Percentiles rank a stretch among this genome's conserved stretches.
Evolutionary conservation across 2,113 vertebrate species (phyloP).

Genomic region (Cyanoramphus novaezelandiae): DNA sequence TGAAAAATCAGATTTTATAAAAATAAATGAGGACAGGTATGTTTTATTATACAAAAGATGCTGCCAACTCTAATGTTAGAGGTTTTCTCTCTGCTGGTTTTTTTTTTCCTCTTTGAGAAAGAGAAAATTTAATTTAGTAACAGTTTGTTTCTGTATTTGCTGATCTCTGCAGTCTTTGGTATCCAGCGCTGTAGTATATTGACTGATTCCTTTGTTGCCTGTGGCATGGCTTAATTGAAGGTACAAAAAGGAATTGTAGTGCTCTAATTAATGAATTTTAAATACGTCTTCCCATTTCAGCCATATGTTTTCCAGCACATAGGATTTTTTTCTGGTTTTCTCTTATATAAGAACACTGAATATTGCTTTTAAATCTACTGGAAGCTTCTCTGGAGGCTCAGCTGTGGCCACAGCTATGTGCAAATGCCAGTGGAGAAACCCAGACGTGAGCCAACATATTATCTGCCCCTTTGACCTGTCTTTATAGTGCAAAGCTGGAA

Average conservation of each 20-base stretch:
- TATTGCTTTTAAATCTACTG: not conserved
- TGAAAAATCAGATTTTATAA: not conserved
- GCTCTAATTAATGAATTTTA: not conserved
- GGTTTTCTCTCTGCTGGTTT: not conserved
- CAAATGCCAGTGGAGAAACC: not conserved
- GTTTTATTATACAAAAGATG: not conserved
- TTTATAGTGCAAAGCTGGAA: not conserved
- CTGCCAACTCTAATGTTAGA: not conserved
- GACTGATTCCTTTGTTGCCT: not conserved
- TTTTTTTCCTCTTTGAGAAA: not conserved
- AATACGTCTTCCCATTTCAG: not conserved
- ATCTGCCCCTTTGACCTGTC: not conserved
- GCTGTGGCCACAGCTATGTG: not conserved
- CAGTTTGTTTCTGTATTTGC: not conserved
- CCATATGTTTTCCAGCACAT: not conserved
- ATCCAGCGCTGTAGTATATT: not conserved
- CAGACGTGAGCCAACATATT: rapidly evolving
- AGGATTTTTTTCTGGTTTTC: not conserved
- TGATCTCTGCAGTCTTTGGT: not conserved
- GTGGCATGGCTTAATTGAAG: not conserved
- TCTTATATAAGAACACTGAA: not conserved
- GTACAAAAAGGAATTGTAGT: not conserved
- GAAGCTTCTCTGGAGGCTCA: not conserved
- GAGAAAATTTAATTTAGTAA: not conserved
- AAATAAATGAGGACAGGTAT: not conserved